Conservation (phyloP, 1,140 invertebrate species). For the Drosophila littoralis region DNA sequence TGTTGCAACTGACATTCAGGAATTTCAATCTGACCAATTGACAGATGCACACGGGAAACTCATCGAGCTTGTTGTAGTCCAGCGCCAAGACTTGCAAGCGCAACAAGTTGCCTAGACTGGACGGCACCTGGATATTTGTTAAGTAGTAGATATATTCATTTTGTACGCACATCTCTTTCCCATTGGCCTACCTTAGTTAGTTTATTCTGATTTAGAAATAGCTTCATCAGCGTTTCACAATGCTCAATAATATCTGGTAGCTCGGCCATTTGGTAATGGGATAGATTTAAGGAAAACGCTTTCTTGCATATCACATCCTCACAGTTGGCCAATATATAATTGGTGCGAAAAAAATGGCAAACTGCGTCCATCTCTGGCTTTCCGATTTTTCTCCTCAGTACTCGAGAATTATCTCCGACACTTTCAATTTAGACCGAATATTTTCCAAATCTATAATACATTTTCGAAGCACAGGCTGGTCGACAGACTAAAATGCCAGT, state of each 20-base stretch:
- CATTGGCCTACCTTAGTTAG: constrained; percentile 84
- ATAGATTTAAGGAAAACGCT: constrained; percentile 86
- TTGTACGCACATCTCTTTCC: not conserved
- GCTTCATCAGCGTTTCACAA: constrained; percentile 86
- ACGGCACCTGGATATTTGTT: constrained; percentile 59
- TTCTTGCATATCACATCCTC: constrained; percentile 86
- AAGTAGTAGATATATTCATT: not conserved
- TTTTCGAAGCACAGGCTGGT: constrained; percentile 28
- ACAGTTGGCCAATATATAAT: constrained; percentile 87
- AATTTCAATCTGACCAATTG: constrained; percentile 88
- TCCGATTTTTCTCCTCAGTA: not conserved
- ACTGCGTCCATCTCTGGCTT: constrained; percentile 70
- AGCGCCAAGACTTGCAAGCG: constrained; percentile 85
- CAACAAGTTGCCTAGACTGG: constrained; percentile 66
- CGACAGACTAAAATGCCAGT: constrained; percentile 23
- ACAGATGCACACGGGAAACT: constrained; percentile 87
- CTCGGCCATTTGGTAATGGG: constrained; percentile 86
- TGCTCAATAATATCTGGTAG: constrained; percentile 85
- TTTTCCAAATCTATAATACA: constrained; percentile 32
- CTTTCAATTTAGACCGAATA: constrained; percentile 23
- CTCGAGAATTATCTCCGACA: not conserved
- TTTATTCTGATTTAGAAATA: constrained; percentile 87
- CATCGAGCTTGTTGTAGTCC: constrained; percentile 89
- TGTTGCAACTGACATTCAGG: constrained; percentile 93
- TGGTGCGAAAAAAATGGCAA: constrained; percentile 87